These are phyloP conservation scores for Bursaphelenchus okinawaensis DNA, from an alignment of 2,888 invertebrate genomes.

Conservation along the genomic window DNA sequence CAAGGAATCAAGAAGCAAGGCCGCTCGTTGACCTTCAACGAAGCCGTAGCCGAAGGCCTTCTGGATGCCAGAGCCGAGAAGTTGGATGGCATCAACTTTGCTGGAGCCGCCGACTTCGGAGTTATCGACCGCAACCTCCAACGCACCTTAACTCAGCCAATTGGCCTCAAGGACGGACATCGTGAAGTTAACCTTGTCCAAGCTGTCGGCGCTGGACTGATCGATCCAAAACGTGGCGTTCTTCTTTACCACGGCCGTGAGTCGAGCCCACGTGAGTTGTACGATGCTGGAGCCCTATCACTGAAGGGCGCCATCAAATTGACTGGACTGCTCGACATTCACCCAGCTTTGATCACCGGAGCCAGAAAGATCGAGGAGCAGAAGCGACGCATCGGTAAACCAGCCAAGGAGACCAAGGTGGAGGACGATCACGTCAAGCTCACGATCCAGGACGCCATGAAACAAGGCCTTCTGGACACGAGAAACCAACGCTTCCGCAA, in stretches of 20 bases:
- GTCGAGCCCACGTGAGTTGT: slow-evolving; percentile 74
- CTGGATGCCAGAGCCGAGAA: slow-evolving; percentile 67
- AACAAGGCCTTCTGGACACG: slow-evolving; percentile 71
- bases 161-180: slow-evolving; percentile 72
- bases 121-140: slow-evolving; percentile 58
- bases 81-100: slow-evolving; percentile 47
- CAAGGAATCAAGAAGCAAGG: slow-evolving; percentile 78
- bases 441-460: slow-evolving; percentile 74
- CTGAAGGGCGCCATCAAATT: slow-evolving; percentile 80
- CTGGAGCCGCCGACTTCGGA: slow-evolving; percentile 58
- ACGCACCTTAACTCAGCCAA: slow-evolving; percentile 76
- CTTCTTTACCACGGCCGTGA: slow-evolving; percentile 64
- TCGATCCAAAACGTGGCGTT: slow-evolving; percentile 78
- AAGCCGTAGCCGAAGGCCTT: slow-evolving; percentile 72
- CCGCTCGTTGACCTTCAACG: slow-evolving; percentile 77
- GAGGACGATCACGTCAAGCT: slow-evolving; percentile 63
- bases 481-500: slow-evolving; percentile 57
- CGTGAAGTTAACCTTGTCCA: slow-evolving; percentile 72
- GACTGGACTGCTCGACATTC: slow-evolving; percentile 76
- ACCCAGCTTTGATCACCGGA: slow-evolving; percentile 50
- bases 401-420: slow-evolving; percentile 62
- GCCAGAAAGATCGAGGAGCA: slow-evolving; percentile 72
- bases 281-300: slow-evolving; percentile 76
- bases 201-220: slow-evolving; percentile 76
- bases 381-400: slow-evolving; percentile 75